Conservation (phyloP, 1,140 invertebrate species). For the Temnothorax curvispinosus region DNA sequence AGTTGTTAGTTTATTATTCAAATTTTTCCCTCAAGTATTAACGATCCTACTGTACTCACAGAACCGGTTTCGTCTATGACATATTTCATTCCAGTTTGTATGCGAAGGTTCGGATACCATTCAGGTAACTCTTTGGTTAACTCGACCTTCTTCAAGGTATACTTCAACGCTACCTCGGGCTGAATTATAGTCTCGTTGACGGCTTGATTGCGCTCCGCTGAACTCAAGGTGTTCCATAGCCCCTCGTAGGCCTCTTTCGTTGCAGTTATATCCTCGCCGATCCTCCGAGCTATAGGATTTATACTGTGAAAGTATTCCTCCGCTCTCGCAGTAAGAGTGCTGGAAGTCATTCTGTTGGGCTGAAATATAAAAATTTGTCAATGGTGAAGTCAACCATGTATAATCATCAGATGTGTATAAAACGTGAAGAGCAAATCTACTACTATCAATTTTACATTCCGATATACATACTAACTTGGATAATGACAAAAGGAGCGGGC, state of each 20-base stretch:
- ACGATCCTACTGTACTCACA: conserved; percentile 62
- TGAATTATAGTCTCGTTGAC: conserved; percentile 92
- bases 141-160: conserved; percentile 86
- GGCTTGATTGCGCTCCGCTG: conserved; percentile 90
- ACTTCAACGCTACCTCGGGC: conserved; percentile 90
- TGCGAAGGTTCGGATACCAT: conserved; percentile 84
- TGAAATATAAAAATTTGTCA: background rate
- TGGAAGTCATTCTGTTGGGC: conserved; percentile 72
- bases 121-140: conserved; percentile 78
- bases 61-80: conserved; percentile 86
- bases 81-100: conserved; percentile 86
- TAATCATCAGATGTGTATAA: background rate
- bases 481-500: background rate
- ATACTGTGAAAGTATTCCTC: conserved; percentile 90
- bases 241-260: conserved; percentile 90
- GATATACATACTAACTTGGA: background rate
- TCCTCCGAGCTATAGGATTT: conserved; percentile 89
- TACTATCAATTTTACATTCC: background rate
- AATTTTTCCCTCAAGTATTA: background rate
- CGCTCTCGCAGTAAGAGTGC: conserved; percentile 82
- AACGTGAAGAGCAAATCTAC: background rate
- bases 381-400: background rate
- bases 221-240: conserved; percentile 89
- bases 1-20: background rate
- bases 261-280: conserved; percentile 89